A percentile compares a stretch with the other conserved stretches of the same genome.
phyloP scores from a whole-genome alignment of 2,797 vertebrate genomes.

The Cottoperca gobio region DNA sequence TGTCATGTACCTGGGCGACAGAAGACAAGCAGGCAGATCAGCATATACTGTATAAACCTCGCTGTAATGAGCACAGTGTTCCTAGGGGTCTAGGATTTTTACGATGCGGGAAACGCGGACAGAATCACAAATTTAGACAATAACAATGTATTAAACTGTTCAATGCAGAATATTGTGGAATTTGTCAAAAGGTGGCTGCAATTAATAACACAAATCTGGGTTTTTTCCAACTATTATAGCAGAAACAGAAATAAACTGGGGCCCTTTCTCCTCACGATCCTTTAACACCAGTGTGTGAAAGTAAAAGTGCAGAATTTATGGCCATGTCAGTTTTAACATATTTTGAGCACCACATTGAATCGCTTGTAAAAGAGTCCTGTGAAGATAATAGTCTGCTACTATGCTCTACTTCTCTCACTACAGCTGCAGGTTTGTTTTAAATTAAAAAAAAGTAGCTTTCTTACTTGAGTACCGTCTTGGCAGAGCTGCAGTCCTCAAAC shows the following conservation, averaged over 20 bases:
- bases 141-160: too few relatives aligned
- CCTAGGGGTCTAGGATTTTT: too few relatives aligned
- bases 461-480: conserved; percentile 97
- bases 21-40: not conserved
- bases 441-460: too few relatives aligned
- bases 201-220: too few relatives aligned
- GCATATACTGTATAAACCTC: not conserved
- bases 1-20: conserved; percentile 91
- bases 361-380: not conserved
- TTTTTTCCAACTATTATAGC: too few relatives aligned
- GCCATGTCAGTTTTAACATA: not conserved
- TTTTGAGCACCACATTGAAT: not conserved
- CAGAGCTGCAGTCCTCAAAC: conserved; percentile 98
- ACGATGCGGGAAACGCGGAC: too few relatives aligned
- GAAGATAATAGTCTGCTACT: not conserved
- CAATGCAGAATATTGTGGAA: too few relatives aligned
- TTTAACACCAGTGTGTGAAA: not conserved
- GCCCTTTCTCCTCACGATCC: too few relatives aligned
- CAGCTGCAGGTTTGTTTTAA: not conserved
- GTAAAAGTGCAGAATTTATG: not conserved
- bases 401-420: not conserved
- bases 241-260: too few relatives aligned
- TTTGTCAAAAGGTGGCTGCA: too few relatives aligned
- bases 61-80: not conserved
- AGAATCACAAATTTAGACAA: too few relatives aligned